Base-by-base conservation (phyloP, 2,888 invertebrate genomes). In the Labia minor region DNA sequence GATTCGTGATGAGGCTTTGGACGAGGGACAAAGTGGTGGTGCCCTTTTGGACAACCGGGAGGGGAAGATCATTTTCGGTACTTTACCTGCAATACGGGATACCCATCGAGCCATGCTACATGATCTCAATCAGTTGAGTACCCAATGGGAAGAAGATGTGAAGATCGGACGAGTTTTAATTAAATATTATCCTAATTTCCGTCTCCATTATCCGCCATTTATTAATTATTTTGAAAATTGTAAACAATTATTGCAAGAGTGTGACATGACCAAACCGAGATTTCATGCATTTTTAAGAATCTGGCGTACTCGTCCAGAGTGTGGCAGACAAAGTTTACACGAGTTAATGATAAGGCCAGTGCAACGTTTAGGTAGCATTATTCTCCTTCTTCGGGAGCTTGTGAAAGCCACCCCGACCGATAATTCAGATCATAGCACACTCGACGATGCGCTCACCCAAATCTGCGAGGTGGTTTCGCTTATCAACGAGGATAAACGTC, bases 161-260 rank as follows among this genome's bases (percentile, higher is more conserved):
- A 49, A 49, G 2, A 49, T 49, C 3, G 49, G 49, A 49, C 49
- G 14, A 49, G 49, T 49, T 11, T 14, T 49, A 3, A 49, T 49
- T 16, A 49, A 49, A 49, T 49, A 49, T 49, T 49, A 49, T 49
- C 49, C 49, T 11, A 3, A 49, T 14, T 49, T 49, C n/a, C 14
- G 49, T 2, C 49, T n/a, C 3, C 49, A 49, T 49, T 49, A 49
- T 49, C 49, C 49, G 49, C 49, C 49, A 49, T 49, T 10, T 49
- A 49, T 49, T 49, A 49, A 49, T 49, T 49, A 49, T 49, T 49
- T 49, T 16, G 49, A 49, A 49, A 49, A 49, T 49, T 49, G 49
- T 16, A 49, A 49, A 16, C 49, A 49, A 10, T 16, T 49, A 8
- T 49, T 49, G 14, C 49, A 49, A 49, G 49, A 49, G 16, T 49